Evolutionary conservation across 2,888 invertebrate species (phyloP).

Genomic region (Drosophila rellima): DNA sequence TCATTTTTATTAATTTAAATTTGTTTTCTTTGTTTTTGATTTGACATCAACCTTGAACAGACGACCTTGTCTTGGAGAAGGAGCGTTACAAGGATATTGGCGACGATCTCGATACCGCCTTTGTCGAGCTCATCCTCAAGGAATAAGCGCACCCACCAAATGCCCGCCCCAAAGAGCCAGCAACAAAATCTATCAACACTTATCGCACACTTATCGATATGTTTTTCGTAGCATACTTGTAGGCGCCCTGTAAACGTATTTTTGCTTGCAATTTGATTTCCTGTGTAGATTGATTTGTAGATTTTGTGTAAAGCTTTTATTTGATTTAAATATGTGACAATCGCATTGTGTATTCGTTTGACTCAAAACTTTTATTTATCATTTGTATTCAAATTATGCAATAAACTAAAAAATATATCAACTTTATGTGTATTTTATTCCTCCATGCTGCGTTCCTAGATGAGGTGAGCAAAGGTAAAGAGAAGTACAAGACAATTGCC

Average conservation of each 20-base stretch:
- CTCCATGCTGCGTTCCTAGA: constrained; percentile 87
- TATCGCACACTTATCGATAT: constrained; percentile 57
- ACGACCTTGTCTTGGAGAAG: constrained; percentile 98
- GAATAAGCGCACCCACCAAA: constrained; percentile 86
- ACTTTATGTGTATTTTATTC: constrained; percentile 70
- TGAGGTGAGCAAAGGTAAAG: constrained; percentile 95
- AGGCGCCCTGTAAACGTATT: constrained; percentile 54
- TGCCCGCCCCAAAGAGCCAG: constrained; percentile 53
- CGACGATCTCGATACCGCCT: constrained; percentile 99
- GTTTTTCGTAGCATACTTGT: constrained; percentile 62
- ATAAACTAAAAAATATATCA: constrained; percentile 65
- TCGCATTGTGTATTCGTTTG: constrained; percentile 81
- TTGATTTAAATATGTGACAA: constrained; percentile 53
- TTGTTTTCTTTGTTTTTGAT: constrained; percentile 53
- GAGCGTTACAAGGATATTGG: constrained; percentile 99
- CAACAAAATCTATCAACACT: constrained; percentile 48
- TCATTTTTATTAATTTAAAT: constrained; percentile 59
- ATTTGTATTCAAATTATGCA: constrained; percentile 70
- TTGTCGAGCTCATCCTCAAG: constrained; percentile 95
- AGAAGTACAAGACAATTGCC: constrained; percentile 98
- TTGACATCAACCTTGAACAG: constrained; percentile 85
- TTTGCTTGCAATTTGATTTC: constrained; percentile 49
- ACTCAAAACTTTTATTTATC: constrained; percentile 72
- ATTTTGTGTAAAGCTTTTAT: constrained; percentile 50
- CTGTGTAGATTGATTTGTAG: constrained; percentile 55